Base-by-base conservation (phyloP, 2,888 invertebrate genomes). In the Drosophila lacicola region DNA sequence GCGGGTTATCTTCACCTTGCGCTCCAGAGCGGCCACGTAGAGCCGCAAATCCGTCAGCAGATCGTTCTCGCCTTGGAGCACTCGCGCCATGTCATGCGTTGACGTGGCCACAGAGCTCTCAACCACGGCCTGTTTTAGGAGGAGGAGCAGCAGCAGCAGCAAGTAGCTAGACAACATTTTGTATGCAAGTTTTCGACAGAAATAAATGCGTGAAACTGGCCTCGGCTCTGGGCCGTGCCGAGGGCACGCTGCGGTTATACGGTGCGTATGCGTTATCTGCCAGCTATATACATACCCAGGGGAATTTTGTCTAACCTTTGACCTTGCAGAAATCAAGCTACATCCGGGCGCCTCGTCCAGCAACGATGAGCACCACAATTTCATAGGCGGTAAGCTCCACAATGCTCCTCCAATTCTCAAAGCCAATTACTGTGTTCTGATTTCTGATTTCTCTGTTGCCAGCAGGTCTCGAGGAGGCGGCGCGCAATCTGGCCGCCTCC, bases 221-320 rank as follows among this genome's bases (percentile, higher is more conserved):
- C 29, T 29, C 29, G 2, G 29, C 13, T 8, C 92, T 95, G 69
- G 95, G 95, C 57, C 94, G 93, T 76, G 95, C 95, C 41, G 95
- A 95, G 88, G 95, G 94, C 63, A 94, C 94, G 25, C 92, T 95
- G 68, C 93, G 95, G 87, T 93, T 95, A 54, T 95, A 95, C 90
- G 94, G 95, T 95, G 75, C 70, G 88, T 89, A 80, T 80, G 70
- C 78, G 63, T 72, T 65, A 77, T 73, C 80, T 58, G 47, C 54
- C 21, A 42, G 39, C 36, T 17, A 17, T n/a, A n/a, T 17, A 17
- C 17, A 17, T 17, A 17, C 17, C 17, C 17, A 17, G 17, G 47
- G 13, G 17, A 47, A 2, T 17, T 42, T 33, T 46, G 37, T 9
- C 17, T 42, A 19, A 53, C 37, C 46, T 53, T 49, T 53, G 44